Percentiles rank a stretch among this genome's conserved stretches.
phyloP scores from a whole-genome alignment of 1,140 invertebrate genomes.

The Saccostrea glomerata region DNA sequence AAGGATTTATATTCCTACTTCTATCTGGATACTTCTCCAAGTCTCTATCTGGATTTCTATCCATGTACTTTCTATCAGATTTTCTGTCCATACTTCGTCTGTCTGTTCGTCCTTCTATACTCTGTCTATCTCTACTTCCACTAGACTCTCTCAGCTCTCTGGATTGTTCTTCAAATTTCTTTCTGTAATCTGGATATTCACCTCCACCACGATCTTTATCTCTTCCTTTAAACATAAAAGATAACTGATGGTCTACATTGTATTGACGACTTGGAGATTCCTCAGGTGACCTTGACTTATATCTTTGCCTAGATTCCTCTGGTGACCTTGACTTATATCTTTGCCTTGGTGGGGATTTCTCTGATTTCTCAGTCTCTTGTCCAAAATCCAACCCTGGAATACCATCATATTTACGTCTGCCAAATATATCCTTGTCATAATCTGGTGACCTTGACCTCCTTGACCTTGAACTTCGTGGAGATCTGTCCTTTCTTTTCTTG shows the following conservation, averaged over 20 bases:
- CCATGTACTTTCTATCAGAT: neutral
- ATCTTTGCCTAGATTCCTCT: constrained; percentile 4
- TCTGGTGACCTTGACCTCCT: neutral
- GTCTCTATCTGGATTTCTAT: neutral
- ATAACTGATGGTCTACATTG: constrained; percentile 47
- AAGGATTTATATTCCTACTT: neutral
- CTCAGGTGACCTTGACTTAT: constrained; percentile 21
- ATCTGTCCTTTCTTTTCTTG: constrained; percentile 33
- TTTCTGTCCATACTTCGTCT: constrained; percentile 2
- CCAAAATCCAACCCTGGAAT: constrained; percentile 2
- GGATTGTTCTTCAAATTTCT: constrained; percentile 23
- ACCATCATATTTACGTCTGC: constrained; percentile 30
- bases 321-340: neutral
- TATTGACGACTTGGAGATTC: constrained; percentile 35
- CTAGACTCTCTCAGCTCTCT: constrained; percentile 29
- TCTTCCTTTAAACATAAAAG: constrained; percentile 44
- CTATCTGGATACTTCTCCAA: neutral
- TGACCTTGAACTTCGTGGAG: constrained; percentile 16
- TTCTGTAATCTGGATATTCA: neutral
- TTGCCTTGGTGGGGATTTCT: constrained; percentile 9
- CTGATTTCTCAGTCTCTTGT: neutral
- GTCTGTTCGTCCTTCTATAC: constrained; percentile 10
- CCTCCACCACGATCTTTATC: neutral
- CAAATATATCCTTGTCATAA: constrained; percentile 35
- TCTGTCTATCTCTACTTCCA: constrained; percentile 32